Percentiles rank a stretch among this genome's conserved stretches.
These are phyloP conservation scores for Uloborus plumipes DNA, from an alignment of 2,888 invertebrate species.

Conservation along the genomic window DNA sequence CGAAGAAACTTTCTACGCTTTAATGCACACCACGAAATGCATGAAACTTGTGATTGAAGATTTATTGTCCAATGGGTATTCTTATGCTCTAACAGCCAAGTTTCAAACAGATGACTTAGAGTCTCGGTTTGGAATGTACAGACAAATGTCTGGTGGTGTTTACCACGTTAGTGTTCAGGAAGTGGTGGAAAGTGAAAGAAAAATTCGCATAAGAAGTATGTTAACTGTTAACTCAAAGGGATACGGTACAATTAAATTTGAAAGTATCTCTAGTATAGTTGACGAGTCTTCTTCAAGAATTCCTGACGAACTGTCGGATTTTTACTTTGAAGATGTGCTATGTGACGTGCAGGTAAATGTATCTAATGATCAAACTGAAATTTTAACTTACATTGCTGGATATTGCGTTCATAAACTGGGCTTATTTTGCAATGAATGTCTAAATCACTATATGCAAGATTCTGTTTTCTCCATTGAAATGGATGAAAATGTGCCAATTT, in stretches of 20 bases:
- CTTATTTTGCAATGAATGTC: neutral
- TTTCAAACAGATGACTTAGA: constrained; percentile 26
- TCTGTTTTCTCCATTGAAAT: neutral
- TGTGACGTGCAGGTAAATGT: neutral
- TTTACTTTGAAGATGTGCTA: neutral
- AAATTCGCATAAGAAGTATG: constrained; percentile 5
- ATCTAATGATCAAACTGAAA: neutral
- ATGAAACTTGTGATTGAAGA: neutral
- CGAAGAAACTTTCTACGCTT: constrained; percentile 18
- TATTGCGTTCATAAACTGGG: neutral
- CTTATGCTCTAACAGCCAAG: constrained; percentile 3
- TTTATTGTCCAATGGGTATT: neutral
- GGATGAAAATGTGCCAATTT: neutral
- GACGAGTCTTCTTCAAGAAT: no score
- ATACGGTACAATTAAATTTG: no score
- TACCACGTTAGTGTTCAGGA: constrained; percentile 21
- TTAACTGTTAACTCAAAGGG: no score
- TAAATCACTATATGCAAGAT: neutral
- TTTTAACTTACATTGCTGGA: neutral
- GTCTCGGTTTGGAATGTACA: constrained; percentile 8
- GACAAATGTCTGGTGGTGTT: constrained; percentile 29
- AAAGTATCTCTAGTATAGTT: no score
- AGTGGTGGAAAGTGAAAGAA: constrained; percentile 22
- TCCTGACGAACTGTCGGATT: neutral
- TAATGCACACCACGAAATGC: constrained; percentile 6